Conservation (phyloP, 2,888 invertebrate genomes). For the Boloria selene region DNA sequence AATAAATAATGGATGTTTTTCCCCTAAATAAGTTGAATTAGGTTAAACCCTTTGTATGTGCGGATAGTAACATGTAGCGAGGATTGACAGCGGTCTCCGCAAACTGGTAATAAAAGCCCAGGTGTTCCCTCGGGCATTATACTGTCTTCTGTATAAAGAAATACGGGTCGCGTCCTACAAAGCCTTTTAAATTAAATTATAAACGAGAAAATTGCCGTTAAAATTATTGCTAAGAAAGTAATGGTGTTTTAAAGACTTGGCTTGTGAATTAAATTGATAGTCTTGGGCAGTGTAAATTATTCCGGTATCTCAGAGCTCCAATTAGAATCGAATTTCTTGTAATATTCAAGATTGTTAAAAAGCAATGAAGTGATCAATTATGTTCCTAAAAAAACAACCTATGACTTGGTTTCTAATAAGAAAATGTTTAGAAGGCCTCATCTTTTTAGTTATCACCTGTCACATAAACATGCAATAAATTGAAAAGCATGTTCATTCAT, state of each 20-base stretch:
- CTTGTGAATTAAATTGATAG: slow-evolving; percentile 18
- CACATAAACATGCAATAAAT: no score
- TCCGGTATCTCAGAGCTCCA: slow-evolving; percentile 5
- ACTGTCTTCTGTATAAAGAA: slow-evolving; percentile 22
- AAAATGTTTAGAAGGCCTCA: no score
- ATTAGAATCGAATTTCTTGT: slow-evolving; percentile 18
- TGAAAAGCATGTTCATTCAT: neutral
- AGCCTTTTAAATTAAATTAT: slow-evolving; percentile 18
- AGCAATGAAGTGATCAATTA: slow-evolving; percentile 7
- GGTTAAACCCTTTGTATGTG: slow-evolving; percentile 18
- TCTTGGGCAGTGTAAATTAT: slow-evolving; percentile 17
- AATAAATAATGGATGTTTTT: slow-evolving; percentile 11
- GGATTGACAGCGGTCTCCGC: slow-evolving; percentile 37
- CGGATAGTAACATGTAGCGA: slow-evolving; percentile 32
- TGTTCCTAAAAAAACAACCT: neutral
- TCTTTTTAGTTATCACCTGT: no score
- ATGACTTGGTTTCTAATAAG: neutral
- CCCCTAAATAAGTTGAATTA: neutral
- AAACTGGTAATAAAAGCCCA: slow-evolving; percentile 36
- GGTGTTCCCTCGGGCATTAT: slow-evolving; percentile 21
- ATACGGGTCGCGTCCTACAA: slow-evolving; percentile 9
- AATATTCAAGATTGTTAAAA: slow-evolving; percentile 14
- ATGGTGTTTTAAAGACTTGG: slow-evolving; percentile 14
- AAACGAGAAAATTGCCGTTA: slow-evolving; percentile 16
- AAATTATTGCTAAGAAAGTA: slow-evolving; percentile 17